A percentile compares a stretch with the other conserved stretches of the same genome.
Conservation (phyloP, 2,797 vertebrate genomes). For the Pteropus rufus region DNA sequence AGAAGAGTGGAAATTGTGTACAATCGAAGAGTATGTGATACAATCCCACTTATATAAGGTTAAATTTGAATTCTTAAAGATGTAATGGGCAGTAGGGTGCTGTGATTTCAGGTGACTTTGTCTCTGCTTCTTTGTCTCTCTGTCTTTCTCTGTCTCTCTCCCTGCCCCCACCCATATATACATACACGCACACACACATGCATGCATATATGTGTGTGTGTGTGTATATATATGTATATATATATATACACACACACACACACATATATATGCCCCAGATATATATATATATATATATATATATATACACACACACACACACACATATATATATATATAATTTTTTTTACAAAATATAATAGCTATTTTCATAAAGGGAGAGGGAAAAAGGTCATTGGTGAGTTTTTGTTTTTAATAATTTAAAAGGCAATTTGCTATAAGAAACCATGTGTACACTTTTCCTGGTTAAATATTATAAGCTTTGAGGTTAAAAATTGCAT, state of each 20-base stretch:
- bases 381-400: background rate
- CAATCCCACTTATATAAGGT: background rate
- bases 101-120: background rate
- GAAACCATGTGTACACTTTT: background rate
- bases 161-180: no score
- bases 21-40: background rate
- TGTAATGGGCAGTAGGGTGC: background rate
- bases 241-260: background rate
- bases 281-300: background rate
- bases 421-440: background rate
- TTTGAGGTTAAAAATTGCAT: background rate
- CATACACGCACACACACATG: no score
- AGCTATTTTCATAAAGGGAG: background rate
- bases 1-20: background rate
- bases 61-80: background rate
- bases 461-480: background rate
- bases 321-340: background rate
- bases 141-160: background rate
- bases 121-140: background rate
- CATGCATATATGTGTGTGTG: background rate
- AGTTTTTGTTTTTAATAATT: constrained; percentile 17
- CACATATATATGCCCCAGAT: background rate
- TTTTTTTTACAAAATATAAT: background rate
- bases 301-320: background rate
- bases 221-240: background rate